Conservation (phyloP, 2,888 invertebrate species). For the Aleiodes leptofemur region DNA sequence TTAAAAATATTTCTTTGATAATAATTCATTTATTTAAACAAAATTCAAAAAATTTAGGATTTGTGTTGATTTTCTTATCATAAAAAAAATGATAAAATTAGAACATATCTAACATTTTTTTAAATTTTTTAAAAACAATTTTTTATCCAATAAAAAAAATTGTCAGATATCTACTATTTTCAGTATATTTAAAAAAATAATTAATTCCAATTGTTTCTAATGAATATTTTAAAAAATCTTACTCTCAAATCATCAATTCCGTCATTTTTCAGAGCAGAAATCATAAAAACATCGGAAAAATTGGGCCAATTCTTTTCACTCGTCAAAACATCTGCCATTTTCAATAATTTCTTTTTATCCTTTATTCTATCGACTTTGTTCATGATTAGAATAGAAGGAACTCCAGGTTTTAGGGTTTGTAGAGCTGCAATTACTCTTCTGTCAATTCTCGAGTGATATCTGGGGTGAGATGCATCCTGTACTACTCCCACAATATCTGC, state of each 20-base stretch:
- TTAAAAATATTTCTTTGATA: no score
- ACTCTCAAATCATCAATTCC: conserved; percentile 86
- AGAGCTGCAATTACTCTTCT: conserved; percentile 83
- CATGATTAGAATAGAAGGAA: conserved; percentile 86
- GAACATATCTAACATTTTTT: no score
- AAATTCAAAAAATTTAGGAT: no score
- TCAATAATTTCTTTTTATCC: conserved; percentile 81
- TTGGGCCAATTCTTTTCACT: conserved; percentile 82
- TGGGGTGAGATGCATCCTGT: conserved; percentile 87
- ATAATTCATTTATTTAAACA: no score
- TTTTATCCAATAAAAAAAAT: no score
- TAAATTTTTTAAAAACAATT: no score
- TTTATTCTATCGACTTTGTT: conserved; percentile 90
- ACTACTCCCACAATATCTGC: conserved; percentile 91
- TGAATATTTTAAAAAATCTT: conserved; percentile 49
- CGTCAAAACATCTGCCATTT: conserved; percentile 83
- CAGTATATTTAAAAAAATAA: no score
- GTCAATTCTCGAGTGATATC: conserved; percentile 83
- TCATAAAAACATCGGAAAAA: conserved; percentile 92
- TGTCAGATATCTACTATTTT: no score
- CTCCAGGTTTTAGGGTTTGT: conserved; percentile 72
- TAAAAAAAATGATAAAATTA: no score
- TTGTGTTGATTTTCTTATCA: no score
- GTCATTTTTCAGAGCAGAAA: conserved; percentile 89
- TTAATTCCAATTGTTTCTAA: no score